Evolutionary conservation across 1,140 invertebrate genomes (phyloP).

Genomic region (Parapsyche elsis): DNA sequence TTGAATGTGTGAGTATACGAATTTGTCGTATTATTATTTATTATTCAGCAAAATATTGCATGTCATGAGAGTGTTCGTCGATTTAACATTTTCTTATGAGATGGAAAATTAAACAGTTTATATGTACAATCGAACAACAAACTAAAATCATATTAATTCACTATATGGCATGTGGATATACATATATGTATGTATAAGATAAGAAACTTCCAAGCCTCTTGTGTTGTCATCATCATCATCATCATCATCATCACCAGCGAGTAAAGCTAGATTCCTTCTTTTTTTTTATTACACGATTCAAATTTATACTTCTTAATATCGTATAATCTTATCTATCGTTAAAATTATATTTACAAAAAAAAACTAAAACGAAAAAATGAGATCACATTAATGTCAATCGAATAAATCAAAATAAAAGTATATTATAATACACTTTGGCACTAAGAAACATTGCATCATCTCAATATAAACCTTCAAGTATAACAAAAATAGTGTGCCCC

Average conservation of each 20-base stretch:
- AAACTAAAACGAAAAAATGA: slow-evolving; percentile 55
- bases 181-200: slow-evolving; percentile 10
- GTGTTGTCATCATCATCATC: background rate
- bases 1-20: slow-evolving; percentile 29
- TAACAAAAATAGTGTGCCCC: slow-evolving; percentile 27
- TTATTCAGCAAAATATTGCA: background rate
- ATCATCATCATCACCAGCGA: background rate
- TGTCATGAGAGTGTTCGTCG: background rate
- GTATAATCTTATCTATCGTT: slow-evolving; percentile 1
- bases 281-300: background rate
- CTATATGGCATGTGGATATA: slow-evolving; percentile 51
- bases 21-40: slow-evolving; percentile 12
- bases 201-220: slow-evolving; percentile 16
- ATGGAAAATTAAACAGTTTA: background rate
- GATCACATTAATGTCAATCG: slow-evolving; percentile 56
- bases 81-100: background rate
- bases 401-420: slow-evolving; percentile 46
- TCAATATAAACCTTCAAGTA: slow-evolving; percentile 9
- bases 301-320: background rate
- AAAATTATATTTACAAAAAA: slow-evolving; percentile 44
- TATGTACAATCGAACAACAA: slow-evolving; percentile 1
- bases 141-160: slow-evolving; percentile 37
- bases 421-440: slow-evolving; percentile 55
- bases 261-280: slow-evolving; percentile 24
- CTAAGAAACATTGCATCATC: slow-evolving; percentile 43